Conservation (phyloP, 1,140 invertebrate species). For the Drosophila willistoni region DNA sequence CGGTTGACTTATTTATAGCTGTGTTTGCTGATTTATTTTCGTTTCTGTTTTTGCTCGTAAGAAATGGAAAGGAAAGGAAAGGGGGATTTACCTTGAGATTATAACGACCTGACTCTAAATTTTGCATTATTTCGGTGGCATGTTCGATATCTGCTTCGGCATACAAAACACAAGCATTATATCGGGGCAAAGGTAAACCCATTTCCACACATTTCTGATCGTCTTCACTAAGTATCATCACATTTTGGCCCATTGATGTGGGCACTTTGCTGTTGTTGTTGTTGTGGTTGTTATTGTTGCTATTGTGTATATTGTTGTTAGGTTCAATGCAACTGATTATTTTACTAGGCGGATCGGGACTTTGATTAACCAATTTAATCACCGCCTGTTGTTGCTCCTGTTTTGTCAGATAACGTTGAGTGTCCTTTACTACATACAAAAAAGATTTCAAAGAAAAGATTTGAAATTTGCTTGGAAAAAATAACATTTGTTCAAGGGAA, state of each 20-base stretch:
- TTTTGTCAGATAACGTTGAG: slow-evolving; percentile 45
- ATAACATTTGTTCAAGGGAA: not conserved
- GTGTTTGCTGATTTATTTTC: slow-evolving; percentile 5
- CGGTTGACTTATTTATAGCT: slow-evolving; percentile 12
- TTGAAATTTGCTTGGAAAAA: not conserved
- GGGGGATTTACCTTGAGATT: slow-evolving; percentile 85
- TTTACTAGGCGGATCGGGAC: slow-evolving; percentile 33
- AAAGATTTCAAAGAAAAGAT: slow-evolving; percentile 11
- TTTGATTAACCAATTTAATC: slow-evolving; percentile 22
- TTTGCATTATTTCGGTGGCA: slow-evolving; percentile 86
- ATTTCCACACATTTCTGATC: slow-evolving; percentile 82
- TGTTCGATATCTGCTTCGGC: slow-evolving; percentile 88
- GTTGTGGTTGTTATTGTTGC: slow-evolving; percentile 24
- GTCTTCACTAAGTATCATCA: slow-evolving; percentile 56
- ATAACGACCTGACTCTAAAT: slow-evolving; percentile 84
- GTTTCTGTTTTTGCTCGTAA: slow-evolving; percentile 8
- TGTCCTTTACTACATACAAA: slow-evolving; percentile 81
- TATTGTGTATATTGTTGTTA: slow-evolving; percentile 39
- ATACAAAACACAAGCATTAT: slow-evolving; percentile 89
- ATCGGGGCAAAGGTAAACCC: slow-evolving; percentile 85
- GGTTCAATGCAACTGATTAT: slow-evolving; percentile 43
- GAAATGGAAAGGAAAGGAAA: too few relatives aligned
- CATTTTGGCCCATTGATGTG: slow-evolving; percentile 40
- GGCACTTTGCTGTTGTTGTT: slow-evolving; percentile 23
- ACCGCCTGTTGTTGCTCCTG: slow-evolving; percentile 58